Base-by-base conservation (phyloP, 1,140 invertebrate genomes). In the Macrostomum lignano region DNA sequence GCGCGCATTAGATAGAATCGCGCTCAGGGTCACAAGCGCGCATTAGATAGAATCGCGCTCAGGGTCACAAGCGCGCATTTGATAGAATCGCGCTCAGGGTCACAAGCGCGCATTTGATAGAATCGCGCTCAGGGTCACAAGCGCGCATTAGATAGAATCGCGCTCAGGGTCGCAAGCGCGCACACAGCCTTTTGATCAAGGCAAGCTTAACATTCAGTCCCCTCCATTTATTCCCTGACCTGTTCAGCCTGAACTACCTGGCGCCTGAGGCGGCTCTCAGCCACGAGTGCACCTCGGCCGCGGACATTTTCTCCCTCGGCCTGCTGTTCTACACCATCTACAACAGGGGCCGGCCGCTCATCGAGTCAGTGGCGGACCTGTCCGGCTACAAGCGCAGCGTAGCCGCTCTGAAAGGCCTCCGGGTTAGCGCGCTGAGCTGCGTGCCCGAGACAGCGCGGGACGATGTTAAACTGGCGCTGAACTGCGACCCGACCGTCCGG, bases 241-340 rank as follows among this genome's bases (percentile, higher is more conserved):
- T n/a, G n/a, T n/a, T n/a, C n/a, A n/a, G n/a, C n/a, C n/a, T 30
- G 6, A 50, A 63, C 37, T 64, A 51, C 40, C 37, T 60, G 24
- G 59, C 61, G 4, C 62, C 62, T 20, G 61, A 64, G 39, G 57
- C 55, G 40, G 47, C 45, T 11, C 21, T 60, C 9, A 51, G 47
- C 1, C 42, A 45, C 30, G 42, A 39, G 9, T 61, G 55, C 38
- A 44, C 53, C 37, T 42, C 44, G 13, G 46, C 46, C 28, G 47
- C 50, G 36, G 61, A 63, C 34, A 59, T 63, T 47, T 63, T 54
- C 38, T 60, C 59, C 7, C 30, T 62, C 14, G 62, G 59, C 5
- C 44, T 61, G 13, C 39, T 63, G 5, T 46, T 61, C 5, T 60
- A 47, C 41, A 28, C 61, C 4, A 37, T 60, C 4, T 63, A 55